Conservation (phyloP, 1,140 invertebrate species). For the Phocides pigmalion region DNA sequence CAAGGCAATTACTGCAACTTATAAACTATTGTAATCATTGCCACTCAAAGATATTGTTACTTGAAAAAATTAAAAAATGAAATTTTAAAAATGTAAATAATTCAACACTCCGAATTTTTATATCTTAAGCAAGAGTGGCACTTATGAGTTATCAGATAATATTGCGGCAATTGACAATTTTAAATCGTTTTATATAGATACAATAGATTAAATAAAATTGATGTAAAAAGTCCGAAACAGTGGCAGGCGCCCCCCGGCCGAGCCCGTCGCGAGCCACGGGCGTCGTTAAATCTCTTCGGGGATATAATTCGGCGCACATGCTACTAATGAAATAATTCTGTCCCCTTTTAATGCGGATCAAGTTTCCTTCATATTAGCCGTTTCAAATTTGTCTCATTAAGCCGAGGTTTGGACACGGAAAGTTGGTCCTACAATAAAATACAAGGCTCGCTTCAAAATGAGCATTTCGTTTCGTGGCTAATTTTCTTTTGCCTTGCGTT, state of each 20-base stretch:
- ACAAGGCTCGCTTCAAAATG: slow-evolving; percentile 11
- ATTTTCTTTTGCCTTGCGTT: slow-evolving; percentile 20
- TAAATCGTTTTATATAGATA: too few relatives aligned
- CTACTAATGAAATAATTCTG: slow-evolving; percentile 53
- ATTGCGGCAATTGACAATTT: too few relatives aligned
- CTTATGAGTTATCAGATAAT: too few relatives aligned
- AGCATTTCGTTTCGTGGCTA: slow-evolving; percentile 13
- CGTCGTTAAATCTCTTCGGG: slow-evolving; percentile 45
- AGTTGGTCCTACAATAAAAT: slow-evolving; percentile 29
- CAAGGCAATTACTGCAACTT: too few relatives aligned
- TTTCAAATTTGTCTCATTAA: slow-evolving; percentile 33
- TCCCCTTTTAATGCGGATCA: slow-evolving; percentile 42
- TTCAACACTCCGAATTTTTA: too few relatives aligned
- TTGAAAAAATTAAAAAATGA: too few relatives aligned
- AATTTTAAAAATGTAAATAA: too few relatives aligned
- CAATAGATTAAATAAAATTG: background rate
- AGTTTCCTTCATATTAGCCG: slow-evolving; percentile 36
- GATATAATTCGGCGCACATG: slow-evolving; percentile 50
- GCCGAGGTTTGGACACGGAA: slow-evolving; percentile 20
- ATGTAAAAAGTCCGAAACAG: background rate
- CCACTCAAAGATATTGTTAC: too few relatives aligned
- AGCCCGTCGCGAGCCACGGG: slow-evolving; percentile 6
- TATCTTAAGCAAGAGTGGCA: too few relatives aligned
- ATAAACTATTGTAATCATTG: too few relatives aligned
- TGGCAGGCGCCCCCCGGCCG: slow-evolving; percentile 8